Evolutionary conservation across 2,888 invertebrate species (phyloP).

Genomic region (Nomada goodeniana): DNA sequence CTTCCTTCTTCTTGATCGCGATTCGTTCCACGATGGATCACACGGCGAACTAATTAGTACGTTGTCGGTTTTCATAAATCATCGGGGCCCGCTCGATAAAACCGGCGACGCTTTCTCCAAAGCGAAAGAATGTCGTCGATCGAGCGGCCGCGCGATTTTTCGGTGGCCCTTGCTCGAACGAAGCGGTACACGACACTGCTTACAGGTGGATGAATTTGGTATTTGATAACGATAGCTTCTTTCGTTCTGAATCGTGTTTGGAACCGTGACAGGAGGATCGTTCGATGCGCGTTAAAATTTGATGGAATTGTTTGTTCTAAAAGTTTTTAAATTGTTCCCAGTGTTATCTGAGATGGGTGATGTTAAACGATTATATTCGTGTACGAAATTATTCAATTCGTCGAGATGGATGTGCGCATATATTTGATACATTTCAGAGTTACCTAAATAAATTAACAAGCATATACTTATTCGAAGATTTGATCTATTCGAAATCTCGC

Average conservation of each 20-base stretch:
- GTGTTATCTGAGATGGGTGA: too few relatives aligned
- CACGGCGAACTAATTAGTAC: conserved; percentile 63
- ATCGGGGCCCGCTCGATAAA: conserved; percentile 52
- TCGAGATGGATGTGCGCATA: too few relatives aligned
- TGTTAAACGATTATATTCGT: too few relatives aligned
- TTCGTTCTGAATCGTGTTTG: not conserved
- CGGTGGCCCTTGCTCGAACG: not conserved
- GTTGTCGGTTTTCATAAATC: conserved; percentile 67
- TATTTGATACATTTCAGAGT: too few relatives aligned
- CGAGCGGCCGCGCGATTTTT: conserved; percentile 27
- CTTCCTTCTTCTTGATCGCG: conserved; percentile 12
- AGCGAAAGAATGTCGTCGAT: conserved; percentile 48
- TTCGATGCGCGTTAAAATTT: not conserved
- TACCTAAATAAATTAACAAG: too few relatives aligned
- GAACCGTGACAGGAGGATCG: not conserved
- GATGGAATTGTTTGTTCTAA: not conserved
- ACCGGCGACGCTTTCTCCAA: conserved; percentile 53
- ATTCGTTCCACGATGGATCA: conserved; percentile 51
- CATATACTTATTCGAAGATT: too few relatives aligned
- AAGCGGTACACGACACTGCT: not conserved
- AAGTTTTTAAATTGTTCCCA: not conserved
- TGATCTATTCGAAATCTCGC: not conserved
- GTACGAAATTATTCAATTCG: too few relatives aligned
- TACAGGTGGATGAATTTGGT: not conserved
- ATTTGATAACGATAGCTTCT: not conserved